Evolutionary conservation across 2,888 invertebrate species (phyloP).

Genomic region (Magallana nippona): DNA sequence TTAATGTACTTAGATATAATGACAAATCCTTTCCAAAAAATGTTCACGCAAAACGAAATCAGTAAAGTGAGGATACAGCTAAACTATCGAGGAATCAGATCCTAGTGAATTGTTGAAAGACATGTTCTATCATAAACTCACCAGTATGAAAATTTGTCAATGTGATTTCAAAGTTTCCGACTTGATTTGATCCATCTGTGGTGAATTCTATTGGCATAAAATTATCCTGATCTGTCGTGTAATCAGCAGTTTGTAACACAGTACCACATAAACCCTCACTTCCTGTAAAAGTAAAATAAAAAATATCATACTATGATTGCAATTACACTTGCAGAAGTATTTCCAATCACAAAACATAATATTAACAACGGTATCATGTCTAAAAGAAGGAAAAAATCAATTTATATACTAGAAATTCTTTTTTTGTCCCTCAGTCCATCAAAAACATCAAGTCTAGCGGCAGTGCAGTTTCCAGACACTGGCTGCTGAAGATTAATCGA

Average conservation of each 20-base stretch:
- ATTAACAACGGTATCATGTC: too few species aligned
- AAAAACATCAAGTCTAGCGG: slow-evolving; percentile 29
- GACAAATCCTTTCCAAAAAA: too few species aligned
- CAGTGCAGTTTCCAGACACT: slow-evolving; percentile 15
- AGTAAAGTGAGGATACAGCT: too few species aligned
- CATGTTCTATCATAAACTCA: not conserved
- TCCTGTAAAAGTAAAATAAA: not conserved
- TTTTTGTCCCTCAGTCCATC: slow-evolving; percentile 34
- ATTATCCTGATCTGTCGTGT: not conserved
- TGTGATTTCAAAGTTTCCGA: slow-evolving; percentile 1
- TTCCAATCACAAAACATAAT: too few species aligned
- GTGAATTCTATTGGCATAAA: slow-evolving; percentile 34
- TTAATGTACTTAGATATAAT: too few species aligned
- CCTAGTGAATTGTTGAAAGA: too few species aligned
- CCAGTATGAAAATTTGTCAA: slow-evolving; percentile 8
- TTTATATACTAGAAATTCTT: not conserved
- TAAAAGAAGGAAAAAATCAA: not conserved
- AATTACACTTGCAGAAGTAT: too few species aligned
- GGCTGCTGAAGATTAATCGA: not conserved
- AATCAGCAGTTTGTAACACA: not conserved
- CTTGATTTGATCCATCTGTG: not conserved
- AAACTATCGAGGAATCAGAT: too few species aligned
- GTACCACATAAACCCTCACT: slow-evolving; percentile 20
- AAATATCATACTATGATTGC: not conserved
- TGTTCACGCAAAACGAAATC: too few species aligned